Evolutionary conservation across 2,888 invertebrate genomes (phyloP).

Genomic region (Parapristionchus giblindavisi): DNA sequence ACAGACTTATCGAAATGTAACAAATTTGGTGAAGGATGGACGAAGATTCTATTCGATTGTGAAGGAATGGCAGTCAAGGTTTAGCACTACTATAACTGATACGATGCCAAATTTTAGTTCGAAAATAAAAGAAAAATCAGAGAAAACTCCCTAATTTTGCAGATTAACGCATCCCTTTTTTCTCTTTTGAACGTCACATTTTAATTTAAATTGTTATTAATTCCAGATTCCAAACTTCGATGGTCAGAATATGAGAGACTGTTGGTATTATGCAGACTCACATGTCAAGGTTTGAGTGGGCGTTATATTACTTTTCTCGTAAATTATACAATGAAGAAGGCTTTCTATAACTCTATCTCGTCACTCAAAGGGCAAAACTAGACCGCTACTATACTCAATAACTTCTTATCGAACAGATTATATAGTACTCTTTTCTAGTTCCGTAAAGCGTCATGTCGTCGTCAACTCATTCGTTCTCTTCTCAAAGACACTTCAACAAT

Average conservation of each 20-base stretch:
- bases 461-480: background rate
- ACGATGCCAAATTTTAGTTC: no score
- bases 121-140: background rate
- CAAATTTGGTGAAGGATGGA: conserved; percentile 33
- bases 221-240: conserved; percentile 10
- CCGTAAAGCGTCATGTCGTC: background rate
- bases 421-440: no score
- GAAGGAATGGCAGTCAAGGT: conserved; percentile 28
- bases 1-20: background rate
- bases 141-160: background rate
- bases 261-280: background rate
- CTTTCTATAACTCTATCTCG: no score
- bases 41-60: conserved; percentile 16
- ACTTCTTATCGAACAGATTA: no score
- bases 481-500: background rate
- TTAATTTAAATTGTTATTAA: no score
- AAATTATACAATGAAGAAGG: no score
- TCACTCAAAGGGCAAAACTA: no score
- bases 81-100: no score
- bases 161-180: background rate
- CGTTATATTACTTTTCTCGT: background rate
- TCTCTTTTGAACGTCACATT: background rate
- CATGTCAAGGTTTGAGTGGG: background rate
- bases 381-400: background rate
- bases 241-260: conserved; percentile 3